phyloP scores from a whole-genome alignment of 2,113 vertebrate species.

The Lepus americanus region DNA sequence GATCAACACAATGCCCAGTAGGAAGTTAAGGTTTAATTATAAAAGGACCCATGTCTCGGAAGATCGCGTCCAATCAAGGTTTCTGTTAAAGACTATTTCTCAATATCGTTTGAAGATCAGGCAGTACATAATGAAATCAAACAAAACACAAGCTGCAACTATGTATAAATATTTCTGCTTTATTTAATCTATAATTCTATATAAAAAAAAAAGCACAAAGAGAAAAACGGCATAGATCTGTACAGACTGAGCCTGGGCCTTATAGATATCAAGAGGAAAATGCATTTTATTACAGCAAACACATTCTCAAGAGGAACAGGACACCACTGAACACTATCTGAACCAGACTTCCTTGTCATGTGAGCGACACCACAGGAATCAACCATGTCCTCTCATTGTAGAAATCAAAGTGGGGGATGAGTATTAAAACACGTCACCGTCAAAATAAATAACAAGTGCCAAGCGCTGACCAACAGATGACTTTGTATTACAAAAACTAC shows the following conservation, averaged over 20 bases:
- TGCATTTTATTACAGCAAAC: not conserved
- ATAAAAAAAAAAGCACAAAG: not conserved
- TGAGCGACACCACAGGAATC: not conserved
- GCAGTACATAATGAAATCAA: conserved; percentile 11
- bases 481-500: not conserved
- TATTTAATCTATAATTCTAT: not conserved
- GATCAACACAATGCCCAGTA: conserved; percentile 45
- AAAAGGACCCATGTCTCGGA: not conserved
- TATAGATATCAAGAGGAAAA: not conserved
- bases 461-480: not conserved
- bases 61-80: not conserved
- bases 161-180: not conserved
- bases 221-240: not conserved
- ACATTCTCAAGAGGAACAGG: not conserved
- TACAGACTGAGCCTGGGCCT: not conserved
- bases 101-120: conserved; percentile 30
- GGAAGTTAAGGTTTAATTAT: conserved; percentile 70
- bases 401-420: not conserved
- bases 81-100: conserved; percentile 59
- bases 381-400: not conserved
- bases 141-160: not conserved
- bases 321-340: not conserved
- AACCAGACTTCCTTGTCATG: not conserved
- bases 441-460: not conserved
- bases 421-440: not conserved